Evolutionary conservation across 1,140 invertebrate species (phyloP), one percentile per base, ranked within the genome.

Genomic region (Diorhabda sublineata): DNA sequence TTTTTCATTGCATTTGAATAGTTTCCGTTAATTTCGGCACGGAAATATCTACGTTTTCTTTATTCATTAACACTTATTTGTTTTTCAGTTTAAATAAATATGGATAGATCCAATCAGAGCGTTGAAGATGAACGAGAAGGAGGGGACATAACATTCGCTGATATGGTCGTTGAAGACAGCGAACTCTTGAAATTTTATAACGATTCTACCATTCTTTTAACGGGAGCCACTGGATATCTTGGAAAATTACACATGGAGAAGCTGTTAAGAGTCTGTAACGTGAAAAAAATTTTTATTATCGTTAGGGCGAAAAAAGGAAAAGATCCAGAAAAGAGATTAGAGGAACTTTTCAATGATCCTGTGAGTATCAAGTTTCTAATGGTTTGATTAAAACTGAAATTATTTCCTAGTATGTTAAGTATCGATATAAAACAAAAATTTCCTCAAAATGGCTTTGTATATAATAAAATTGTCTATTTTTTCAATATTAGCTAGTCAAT

Each of bases 241-340:
- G 90, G 90, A 2, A 90, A 88, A 79, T 82, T 91, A 52, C 73
- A 91, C 3, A 79, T 91, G 4, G 78, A 79, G 64, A 79, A 79
- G 64, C 67, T 79, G 9, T 59, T 79, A 8, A 64, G 77, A 45
- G 57, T 63, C 43, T 79, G 78, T 68, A 87, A 89, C 68, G 72
- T 95, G 45, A 86, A 87, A 60, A 86, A 84, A 47, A 87, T 96
- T 71, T 95, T 91, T 79, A 81, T 94, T 42, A 81, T 96, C 45
- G 85, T 95, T 59, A 82, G 94, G 73, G 82, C 85, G 11, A 95
- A 95, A 82, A 90, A 90, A 76, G 90, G 88, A 42, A 89, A 91
- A 79, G 85, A 88, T 74, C 83, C 87, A 2, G 75, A 81, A 26
- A 80, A 84, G 11, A 84, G 90, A 61, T 81, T 91, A 2, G 84